phyloP scores from a whole-genome alignment of 2,113 vertebrate genomes.

The Lagopus leucura region DNA sequence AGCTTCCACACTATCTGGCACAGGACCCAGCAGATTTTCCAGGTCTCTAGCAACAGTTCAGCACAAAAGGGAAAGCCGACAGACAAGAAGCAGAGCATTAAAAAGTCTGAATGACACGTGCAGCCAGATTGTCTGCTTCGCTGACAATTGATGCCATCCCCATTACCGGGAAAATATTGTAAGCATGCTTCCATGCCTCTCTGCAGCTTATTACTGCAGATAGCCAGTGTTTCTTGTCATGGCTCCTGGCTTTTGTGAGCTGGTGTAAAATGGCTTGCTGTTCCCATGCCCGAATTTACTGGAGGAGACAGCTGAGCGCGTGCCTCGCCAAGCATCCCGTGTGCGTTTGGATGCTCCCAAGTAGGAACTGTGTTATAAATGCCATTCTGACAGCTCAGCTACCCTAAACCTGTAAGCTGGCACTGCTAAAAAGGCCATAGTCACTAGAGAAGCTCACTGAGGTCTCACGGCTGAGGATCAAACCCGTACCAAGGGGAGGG shows the following conservation, averaged over 20 bases:
- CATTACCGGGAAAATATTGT: constrained; percentile 28
- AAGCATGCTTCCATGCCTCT: neutral
- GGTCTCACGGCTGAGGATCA: neutral
- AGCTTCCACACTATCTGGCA: neutral
- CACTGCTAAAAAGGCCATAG: neutral
- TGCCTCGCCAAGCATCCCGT: neutral
- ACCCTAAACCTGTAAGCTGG: neutral
- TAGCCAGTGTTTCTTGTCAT: constrained; percentile 8
- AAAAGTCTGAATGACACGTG: constrained; percentile 50
- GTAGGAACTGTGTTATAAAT: neutral
- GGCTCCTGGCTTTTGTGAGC: neutral
- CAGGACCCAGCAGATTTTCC: constrained; percentile 6
- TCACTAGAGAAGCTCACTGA: neutral
- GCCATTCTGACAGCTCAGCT: neutral
- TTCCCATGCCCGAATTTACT: neutral
- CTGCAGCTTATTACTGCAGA: constrained; percentile 23
- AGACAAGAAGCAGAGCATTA: constrained; percentile 15
- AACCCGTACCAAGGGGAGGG: neutral
- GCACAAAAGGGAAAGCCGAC: constrained; percentile 15
- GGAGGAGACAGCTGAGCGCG: neutral
- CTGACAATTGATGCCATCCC: constrained; percentile 58
- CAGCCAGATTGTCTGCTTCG: constrained; percentile 49
- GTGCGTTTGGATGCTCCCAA: neutral
- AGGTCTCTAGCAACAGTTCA: neutral
- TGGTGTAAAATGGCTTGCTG: constrained; percentile 15